These are phyloP conservation scores for Heliconius erato DNA, from an alignment of 2,888 invertebrate genomes.

Conservation along the genomic window DNA sequence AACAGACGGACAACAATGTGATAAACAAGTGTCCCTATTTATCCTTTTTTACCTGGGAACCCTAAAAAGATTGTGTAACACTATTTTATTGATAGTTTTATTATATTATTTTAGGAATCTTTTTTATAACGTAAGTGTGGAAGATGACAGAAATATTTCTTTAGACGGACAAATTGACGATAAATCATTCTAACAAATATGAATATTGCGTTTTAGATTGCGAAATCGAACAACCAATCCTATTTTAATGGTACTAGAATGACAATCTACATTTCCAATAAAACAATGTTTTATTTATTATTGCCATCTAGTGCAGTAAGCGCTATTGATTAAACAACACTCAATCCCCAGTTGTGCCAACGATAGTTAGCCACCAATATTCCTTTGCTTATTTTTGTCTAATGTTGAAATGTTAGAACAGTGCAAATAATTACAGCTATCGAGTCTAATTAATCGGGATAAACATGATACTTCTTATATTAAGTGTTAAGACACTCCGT, in stretches of 20 bases:
- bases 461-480: neutral
- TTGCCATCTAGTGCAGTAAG: neutral
- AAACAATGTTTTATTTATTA: neutral
- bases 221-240: neutral
- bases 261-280: neutral
- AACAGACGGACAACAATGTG: no score
- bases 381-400: neutral
- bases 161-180: neutral
- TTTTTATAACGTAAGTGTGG: neutral
- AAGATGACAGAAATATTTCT: no score
- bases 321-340: neutral
- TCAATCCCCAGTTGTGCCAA: neutral
- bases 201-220: neutral
- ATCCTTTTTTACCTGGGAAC: no score
- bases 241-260: neutral
- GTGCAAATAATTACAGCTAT: neutral
- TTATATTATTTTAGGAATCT: neutral
- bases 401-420: neutral
- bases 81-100: neutral
- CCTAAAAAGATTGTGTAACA: neutral
- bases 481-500: no score
- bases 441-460: neutral
- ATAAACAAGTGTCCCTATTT: no score
- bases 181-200: neutral
- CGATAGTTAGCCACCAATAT: neutral